Evolutionary conservation across 2,888 invertebrate species (phyloP), one percentile per base, ranked within the genome.

Genomic region (Drosophila planitibia): DNA sequence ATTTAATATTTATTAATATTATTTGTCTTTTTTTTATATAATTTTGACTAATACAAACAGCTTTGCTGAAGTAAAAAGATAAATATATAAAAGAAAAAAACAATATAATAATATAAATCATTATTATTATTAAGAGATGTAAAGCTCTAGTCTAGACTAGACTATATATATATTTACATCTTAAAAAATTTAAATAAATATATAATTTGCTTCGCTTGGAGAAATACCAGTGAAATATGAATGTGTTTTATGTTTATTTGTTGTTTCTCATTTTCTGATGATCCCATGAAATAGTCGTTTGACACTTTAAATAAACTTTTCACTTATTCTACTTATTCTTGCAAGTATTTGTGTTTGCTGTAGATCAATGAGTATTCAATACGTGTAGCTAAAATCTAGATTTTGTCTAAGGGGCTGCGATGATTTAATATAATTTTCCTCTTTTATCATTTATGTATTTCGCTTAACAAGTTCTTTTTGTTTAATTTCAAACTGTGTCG

Each of bases 301-400:
- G 41, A 52, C 30, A 25, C 30, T 59, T 12, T 59, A 32, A 49
- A 49, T 64, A 64, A 49, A 35, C 16, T 66, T 55, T 19, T 51
- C 16, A 28, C 28, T 35, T 35, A 25, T 30, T 33, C 57, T 16
- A 35, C 44, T 37, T 47, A 37, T 19, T n/a, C 32, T 25, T 57
- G 25, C 9, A 12, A 39, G 4, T 5, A 5, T n/a, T 58, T 28
- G 33, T 37, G 14, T 35, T 51, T 22, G 49, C 41, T 6, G n/a
- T 47, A 3, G 44, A 14, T 14, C 22, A 47, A 16, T 47, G 47
- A 14, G 7, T 4, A 47, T 25, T 25, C 14, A 25, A 16, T 25
- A 47, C 47, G 22, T 16, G 16, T 25, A 25, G 25, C 14, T 47
- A 2, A 16, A 25, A 7, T 47, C 14, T 22, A 14, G 44, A 14